Conservation (phyloP, 2,113 vertebrate genomes). For the Ploceus nigricollis region DNA sequence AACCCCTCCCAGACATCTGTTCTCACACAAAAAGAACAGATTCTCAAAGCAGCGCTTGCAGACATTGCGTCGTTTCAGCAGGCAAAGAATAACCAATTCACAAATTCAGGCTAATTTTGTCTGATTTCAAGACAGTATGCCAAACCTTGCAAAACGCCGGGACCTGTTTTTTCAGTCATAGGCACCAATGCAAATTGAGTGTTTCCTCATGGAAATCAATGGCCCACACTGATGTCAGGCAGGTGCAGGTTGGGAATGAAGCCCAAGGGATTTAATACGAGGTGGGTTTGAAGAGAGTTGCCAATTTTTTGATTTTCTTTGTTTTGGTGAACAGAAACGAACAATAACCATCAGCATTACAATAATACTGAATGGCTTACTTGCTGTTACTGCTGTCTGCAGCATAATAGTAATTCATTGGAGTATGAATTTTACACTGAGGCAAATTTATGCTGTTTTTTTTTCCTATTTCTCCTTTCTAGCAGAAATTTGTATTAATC, state of each 20-base stretch:
- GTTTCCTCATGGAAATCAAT: conserved; percentile 15
- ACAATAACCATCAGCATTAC: conserved; percentile 29
- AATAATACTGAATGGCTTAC: background rate
- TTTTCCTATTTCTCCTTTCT: background rate
- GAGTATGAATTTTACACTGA: background rate
- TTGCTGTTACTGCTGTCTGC: background rate
- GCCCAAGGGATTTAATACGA: background rate
- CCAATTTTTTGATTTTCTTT: conserved; percentile 33
- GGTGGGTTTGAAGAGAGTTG: background rate
- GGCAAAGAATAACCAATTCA: conserved; percentile 59
- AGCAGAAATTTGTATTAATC: background rate
- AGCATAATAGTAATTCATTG: background rate
- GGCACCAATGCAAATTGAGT: background rate
- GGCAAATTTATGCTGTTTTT: background rate
- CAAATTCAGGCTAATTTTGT: conserved; percentile 66
- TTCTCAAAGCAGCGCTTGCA: conserved; percentile 51
- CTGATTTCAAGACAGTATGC: conserved; percentile 45
- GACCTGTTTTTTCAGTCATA: background rate
- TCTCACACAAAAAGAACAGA: conserved; percentile 76
- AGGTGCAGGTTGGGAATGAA: conserved; percentile 23
- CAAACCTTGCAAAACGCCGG: conserved; percentile 25
- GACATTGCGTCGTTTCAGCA: conserved; percentile 45
- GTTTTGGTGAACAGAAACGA: conserved; percentile 5
- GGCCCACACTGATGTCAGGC: background rate
- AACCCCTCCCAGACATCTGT: conserved; percentile 93